These are phyloP conservation scores for Idaea biselata DNA, from an alignment of 2,888 invertebrate species.

Conservation along the genomic window DNA sequence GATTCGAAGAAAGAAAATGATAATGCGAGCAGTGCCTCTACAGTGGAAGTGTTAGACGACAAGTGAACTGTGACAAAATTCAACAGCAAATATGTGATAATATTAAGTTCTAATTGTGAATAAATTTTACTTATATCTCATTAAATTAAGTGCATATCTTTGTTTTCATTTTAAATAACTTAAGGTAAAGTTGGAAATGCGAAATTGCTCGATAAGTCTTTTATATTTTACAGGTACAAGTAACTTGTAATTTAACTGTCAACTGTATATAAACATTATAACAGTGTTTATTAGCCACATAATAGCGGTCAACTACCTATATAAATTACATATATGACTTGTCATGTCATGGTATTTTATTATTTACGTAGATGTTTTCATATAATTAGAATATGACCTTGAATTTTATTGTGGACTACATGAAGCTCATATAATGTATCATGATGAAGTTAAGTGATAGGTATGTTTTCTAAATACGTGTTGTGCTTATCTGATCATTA, in stretches of 20 bases:
- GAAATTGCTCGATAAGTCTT: too few species aligned
- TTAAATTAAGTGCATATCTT: background rate
- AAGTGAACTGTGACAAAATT: slow-evolving; percentile 46
- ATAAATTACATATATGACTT: too few species aligned
- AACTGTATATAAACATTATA: too few species aligned
- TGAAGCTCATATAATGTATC: background rate
- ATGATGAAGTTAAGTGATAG: background rate
- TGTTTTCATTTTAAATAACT: background rate
- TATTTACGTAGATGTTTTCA: background rate
- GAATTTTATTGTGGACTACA: background rate
- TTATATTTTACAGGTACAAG: too few species aligned
- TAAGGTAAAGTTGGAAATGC: too few species aligned
- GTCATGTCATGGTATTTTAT: background rate
- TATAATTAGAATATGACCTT: background rate
- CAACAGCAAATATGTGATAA: background rate
- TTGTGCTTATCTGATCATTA: background rate
- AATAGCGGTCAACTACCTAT: too few species aligned
- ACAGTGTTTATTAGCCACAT: too few species aligned
- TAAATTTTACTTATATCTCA: background rate
- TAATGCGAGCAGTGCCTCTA: slow-evolving; percentile 72
- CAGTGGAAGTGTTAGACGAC: slow-evolving; percentile 72
- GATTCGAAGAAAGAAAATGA: slow-evolving; percentile 54
- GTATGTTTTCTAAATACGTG: background rate
- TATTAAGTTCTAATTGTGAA: background rate
- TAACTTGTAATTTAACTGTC: too few species aligned